phyloP scores from a whole-genome alignment of 2,113 vertebrate species.

The Scolopax mira region DNA sequence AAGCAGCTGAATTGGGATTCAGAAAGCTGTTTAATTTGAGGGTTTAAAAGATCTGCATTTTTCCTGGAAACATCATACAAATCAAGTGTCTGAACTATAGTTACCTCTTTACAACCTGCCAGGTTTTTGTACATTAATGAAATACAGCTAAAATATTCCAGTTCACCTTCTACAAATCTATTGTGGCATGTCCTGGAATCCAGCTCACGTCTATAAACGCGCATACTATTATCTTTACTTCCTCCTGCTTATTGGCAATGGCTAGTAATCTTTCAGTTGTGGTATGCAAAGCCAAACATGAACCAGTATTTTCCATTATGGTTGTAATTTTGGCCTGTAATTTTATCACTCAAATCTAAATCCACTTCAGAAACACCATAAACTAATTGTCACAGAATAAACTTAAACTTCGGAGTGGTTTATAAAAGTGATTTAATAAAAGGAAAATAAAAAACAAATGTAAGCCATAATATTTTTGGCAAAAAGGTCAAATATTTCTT shows the following conservation, averaged over 20 bases:
- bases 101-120: slow-evolving; percentile 55
- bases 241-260: slow-evolving; percentile 67
- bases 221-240: slow-evolving; percentile 42
- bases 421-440: slow-evolving; percentile 76
- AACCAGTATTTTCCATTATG: slow-evolving; percentile 78
- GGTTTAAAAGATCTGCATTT: background rate
- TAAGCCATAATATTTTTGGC: slow-evolving; percentile 70
- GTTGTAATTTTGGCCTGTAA: slow-evolving; percentile 79
- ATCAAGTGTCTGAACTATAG: background rate
- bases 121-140: background rate
- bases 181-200: slow-evolving; percentile 30
- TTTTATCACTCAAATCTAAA: slow-evolving; percentile 82
- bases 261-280: slow-evolving; percentile 73
- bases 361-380: slow-evolving; percentile 81
- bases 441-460: slow-evolving; percentile 79
- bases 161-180: slow-evolving; percentile 43
- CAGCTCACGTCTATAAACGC: background rate
- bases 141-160: slow-evolving; percentile 28
- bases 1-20: slow-evolving; percentile 2
- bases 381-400: slow-evolving; percentile 80
- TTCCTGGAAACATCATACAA: background rate
- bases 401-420: slow-evolving; percentile 72
- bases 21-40: background rate
- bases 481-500: slow-evolving; percentile 68
- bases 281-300: slow-evolving; percentile 70